These are phyloP conservation scores for Periophthalmodon schlosseri DNA, from an alignment of 2,113 vertebrate species.

Conservation along the genomic window DNA sequence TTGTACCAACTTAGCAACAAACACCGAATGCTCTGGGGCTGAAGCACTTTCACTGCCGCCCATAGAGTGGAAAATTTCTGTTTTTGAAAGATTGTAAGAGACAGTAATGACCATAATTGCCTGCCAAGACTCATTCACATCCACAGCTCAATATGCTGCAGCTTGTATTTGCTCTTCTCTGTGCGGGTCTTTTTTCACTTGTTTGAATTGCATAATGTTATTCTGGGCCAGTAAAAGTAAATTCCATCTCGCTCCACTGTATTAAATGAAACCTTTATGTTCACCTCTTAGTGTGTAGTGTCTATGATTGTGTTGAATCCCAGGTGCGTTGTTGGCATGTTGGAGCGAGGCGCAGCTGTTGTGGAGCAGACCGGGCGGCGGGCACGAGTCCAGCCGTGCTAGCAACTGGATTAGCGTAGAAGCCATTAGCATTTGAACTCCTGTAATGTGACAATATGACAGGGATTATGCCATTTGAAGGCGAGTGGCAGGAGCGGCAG, in stretches of 20 bases:
- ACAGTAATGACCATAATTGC: constrained; percentile 67
- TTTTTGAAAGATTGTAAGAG: constrained; percentile 51
- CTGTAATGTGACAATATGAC: constrained; percentile 77
- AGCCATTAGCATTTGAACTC: constrained; percentile 74
- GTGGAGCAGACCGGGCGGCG: constrained; percentile 38
- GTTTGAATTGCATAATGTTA: not conserved
- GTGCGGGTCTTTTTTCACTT: constrained; percentile 3
- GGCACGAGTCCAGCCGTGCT: constrained; percentile 59
- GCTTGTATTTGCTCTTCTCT: constrained; percentile 32
- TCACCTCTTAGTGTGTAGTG: constrained; percentile 10
- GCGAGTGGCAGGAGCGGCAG: constrained; percentile 24
- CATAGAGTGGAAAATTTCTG: constrained; percentile 34
- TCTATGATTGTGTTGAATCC: constrained; percentile 24
- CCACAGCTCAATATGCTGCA: constrained; percentile 48
- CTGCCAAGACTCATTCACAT: constrained; percentile 51
- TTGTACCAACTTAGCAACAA: constrained; percentile 54
- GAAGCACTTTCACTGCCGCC: constrained; percentile 31
- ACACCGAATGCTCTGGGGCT: constrained; percentile 41
- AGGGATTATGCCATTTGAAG: constrained; percentile 66
- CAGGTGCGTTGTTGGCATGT: constrained; percentile 48
- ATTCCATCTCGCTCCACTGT: not conserved
- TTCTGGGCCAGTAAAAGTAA: not conserved
- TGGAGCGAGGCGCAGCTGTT: constrained; percentile 63
- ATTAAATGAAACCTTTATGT: constrained; percentile 11
- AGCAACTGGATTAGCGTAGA: constrained; percentile 72